Evolutionary conservation across 37 sponge, comb jelly and placozoan genomes (phyloP).

Genomic region (Dysidea cf. avara): DNA sequence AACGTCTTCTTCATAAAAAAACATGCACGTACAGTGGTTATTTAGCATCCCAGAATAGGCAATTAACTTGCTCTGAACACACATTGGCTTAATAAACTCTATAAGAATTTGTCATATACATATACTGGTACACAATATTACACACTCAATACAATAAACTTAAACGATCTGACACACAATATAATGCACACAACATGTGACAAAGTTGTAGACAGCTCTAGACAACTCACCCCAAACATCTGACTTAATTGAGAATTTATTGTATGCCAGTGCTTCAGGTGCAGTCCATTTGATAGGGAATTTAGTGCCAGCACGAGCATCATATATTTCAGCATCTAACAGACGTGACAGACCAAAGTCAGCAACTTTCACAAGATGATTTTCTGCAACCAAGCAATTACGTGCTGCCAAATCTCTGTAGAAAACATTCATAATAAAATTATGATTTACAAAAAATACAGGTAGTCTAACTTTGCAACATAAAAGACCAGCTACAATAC

Average conservation of each 20-base stretch:
- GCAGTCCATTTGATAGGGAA: slow-evolving; percentile 99
- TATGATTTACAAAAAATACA: too few species aligned
- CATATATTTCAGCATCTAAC: slow-evolving; percentile 87
- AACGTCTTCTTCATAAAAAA: too few species aligned
- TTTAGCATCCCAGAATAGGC: too few species aligned
- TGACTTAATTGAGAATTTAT: slow-evolving; percentile 91
- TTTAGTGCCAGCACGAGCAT: slow-evolving; percentile 92
- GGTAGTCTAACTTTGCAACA: too few species aligned
- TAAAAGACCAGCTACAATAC: too few species aligned
- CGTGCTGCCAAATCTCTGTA: slow-evolving; percentile 93
- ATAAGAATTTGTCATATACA: neutral
- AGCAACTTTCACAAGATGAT: slow-evolving; percentile 85
- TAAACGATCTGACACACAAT: slow-evolving; percentile 5
- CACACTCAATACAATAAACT: slow-evolving; percentile 1
- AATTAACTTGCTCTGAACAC: too few species aligned
- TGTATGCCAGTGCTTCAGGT: slow-evolving; percentile 96
- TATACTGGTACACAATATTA: neutral
- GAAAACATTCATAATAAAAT: neutral
- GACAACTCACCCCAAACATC: slow-evolving; percentile 93
- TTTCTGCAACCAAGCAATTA: slow-evolving; percentile 95
- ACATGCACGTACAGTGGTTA: too few species aligned
- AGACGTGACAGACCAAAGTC: slow-evolving; percentile 98
- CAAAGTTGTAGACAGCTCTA: too few species aligned
- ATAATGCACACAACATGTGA: too few species aligned
- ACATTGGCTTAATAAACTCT: too few species aligned